Conservation (phyloP, 2,113 vertebrate species). For the Archilochus colubris region DNA sequence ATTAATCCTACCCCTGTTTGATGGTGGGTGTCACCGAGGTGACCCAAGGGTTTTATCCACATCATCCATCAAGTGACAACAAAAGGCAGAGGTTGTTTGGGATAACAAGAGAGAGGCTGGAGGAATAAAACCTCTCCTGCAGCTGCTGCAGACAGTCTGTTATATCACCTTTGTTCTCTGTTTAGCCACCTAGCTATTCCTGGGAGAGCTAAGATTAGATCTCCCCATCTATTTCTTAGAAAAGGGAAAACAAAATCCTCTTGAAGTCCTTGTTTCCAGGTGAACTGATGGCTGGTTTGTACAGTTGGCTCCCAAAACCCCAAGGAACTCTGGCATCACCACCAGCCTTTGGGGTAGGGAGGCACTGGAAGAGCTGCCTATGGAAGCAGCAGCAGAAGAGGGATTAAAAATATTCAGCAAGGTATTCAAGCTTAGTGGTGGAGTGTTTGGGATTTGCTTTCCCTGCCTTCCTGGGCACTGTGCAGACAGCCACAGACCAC, state of each 20-base stretch:
- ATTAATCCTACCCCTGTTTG: background rate
- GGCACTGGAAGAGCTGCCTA: background rate
- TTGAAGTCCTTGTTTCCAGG: slow-evolving; percentile 21
- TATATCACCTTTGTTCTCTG: slow-evolving; percentile 65
- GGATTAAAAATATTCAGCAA: background rate
- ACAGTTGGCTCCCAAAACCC: background rate
- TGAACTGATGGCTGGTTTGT: background rate
- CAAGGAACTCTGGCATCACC: background rate
- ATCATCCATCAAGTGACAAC: background rate
- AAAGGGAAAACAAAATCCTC: slow-evolving; percentile 4
- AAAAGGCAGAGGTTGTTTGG: background rate
- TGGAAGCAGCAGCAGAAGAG: background rate
- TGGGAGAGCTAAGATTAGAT: slow-evolving; percentile 68
- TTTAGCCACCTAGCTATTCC: slow-evolving; percentile 65
- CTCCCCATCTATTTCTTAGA: slow-evolving; percentile 27
- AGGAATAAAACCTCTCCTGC: slow-evolving; percentile 17
- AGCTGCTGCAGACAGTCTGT: slow-evolving; percentile 19
- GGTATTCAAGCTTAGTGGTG: background rate
- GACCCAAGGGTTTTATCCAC: background rate
- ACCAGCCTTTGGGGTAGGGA: background rate
- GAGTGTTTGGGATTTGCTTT: background rate
- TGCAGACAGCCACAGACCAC: background rate
- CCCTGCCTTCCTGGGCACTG: rapidly evolving
- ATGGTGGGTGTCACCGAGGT: background rate
- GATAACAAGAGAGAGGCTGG: background rate